Percentiles rank a stretch among this genome's conserved stretches.
Conservation (phyloP, 2,888 invertebrate species). For the Gastrophysa polygoni region DNA sequence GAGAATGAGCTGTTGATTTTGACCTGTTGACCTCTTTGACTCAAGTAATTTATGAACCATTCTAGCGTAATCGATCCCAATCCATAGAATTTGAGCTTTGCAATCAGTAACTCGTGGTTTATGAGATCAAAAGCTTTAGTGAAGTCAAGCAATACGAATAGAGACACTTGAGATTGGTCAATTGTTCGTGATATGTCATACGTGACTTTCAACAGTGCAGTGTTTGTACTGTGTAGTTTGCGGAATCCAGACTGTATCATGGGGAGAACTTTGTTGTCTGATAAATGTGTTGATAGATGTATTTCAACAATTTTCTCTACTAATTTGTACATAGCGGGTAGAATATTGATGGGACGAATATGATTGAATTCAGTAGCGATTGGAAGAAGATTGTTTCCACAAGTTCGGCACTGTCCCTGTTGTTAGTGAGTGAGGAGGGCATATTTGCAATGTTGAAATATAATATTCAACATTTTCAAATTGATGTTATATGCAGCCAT, state of each 20-base stretch:
- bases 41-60: background rate
- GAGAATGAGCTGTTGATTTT: background rate
- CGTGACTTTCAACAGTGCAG: slow-evolving; percentile 7
- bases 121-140: slow-evolving; percentile 17
- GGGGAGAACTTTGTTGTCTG: background rate
- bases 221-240: background rate
- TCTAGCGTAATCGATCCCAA: background rate
- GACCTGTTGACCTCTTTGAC: background rate
- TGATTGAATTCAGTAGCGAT: background rate
- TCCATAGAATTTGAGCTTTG: background rate
- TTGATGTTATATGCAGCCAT: too few species aligned
- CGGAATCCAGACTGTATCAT: slow-evolving; percentile 11
- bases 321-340: background rate
- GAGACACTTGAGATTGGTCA: slow-evolving; percentile 3
- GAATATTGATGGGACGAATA: background rate
- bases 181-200: slow-evolving; percentile 3
- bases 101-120: background rate
- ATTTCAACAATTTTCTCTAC: background rate
- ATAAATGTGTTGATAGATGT: background rate
- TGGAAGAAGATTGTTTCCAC: background rate
- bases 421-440: too few species aligned
- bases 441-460: too few species aligned
- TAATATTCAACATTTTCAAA: background rate
- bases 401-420: background rate
- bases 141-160: slow-evolving; percentile 7